These are phyloP conservation scores for Scaptodrosophila latifasciaeformis DNA, from an alignment of 2,888 invertebrate genomes.

Conservation along the genomic window DNA sequence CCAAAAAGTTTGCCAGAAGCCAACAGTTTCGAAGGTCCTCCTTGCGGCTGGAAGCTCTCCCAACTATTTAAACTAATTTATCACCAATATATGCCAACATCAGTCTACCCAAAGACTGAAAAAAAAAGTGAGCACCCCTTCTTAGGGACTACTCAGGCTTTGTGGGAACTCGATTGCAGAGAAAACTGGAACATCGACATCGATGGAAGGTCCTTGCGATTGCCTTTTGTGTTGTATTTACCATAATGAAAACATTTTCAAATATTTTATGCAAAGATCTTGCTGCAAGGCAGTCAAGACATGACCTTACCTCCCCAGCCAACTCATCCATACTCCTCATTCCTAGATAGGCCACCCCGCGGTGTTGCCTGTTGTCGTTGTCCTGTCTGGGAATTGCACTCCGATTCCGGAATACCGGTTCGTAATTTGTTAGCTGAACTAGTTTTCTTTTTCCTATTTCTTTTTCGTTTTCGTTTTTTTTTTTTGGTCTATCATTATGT, in stretches of 20 bases:
- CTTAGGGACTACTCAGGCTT: background rate
- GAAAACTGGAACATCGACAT: conserved; percentile 18
- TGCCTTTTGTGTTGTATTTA: conserved; percentile 57
- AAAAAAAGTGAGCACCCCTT: conserved; percentile 13
- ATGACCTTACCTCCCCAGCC: conserved; percentile 56
- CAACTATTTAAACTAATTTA: conserved; percentile 66
- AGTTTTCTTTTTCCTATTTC: conserved; percentile 48
- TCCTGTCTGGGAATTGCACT: conserved; percentile 61
- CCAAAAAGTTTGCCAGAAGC: conserved; percentile 37
- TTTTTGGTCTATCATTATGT: conserved; percentile 47
- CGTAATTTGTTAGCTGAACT: conserved; percentile 61
- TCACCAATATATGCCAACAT: conserved; percentile 63
- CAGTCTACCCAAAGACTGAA: no score
- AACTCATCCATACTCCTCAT: no score
- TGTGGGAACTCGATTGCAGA: background rate
- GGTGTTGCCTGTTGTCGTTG: conserved; percentile 17
- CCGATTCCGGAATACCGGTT: conserved; percentile 47
- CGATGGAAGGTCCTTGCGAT: conserved; percentile 10
- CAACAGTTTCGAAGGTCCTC: background rate
- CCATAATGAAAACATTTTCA: conserved; percentile 69
- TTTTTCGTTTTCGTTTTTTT: conserved; percentile 55
- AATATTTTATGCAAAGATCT: conserved; percentile 64
- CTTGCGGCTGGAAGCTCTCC: background rate
- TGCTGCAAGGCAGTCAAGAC: conserved; percentile 46
- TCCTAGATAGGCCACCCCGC: no score